phyloP scores from a whole-genome alignment of 2,888 invertebrate genomes.

The Eremobia ochroleuca region DNA sequence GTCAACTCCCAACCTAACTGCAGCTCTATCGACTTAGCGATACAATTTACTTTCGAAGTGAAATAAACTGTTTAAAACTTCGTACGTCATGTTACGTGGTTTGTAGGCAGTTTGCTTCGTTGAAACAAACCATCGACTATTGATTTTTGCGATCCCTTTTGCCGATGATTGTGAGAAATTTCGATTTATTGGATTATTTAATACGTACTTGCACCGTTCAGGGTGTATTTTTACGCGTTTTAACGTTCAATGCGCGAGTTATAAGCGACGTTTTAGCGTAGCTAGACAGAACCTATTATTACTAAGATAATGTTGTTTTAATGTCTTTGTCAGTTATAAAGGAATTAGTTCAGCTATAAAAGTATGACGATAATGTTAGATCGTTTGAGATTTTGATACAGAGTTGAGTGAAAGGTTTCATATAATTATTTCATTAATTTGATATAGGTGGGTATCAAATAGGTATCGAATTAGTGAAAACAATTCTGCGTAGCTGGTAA shows the following conservation, averaged over 20 bases:
- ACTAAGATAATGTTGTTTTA: constrained; percentile 2
- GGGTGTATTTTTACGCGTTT: constrained; percentile 6
- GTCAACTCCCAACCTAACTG: constrained; percentile 17
- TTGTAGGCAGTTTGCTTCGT: constrained; percentile 71
- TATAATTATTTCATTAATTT: constrained; percentile 8
- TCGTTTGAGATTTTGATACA: neutral
- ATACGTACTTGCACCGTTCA: constrained; percentile 5
- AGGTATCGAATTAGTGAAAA: neutral
- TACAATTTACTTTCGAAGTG: constrained; percentile 59
- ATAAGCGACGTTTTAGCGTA: neutral
- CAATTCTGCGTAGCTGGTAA: neutral
- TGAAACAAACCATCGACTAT: constrained; percentile 84
- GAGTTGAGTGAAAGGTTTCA: neutral
- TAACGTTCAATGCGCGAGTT: neutral
- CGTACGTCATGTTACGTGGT: constrained; percentile 48
- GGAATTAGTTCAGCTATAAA: constrained; percentile 13
- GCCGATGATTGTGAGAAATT: constrained; percentile 69
- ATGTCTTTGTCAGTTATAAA: constrained; percentile 9
- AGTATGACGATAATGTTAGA: neutral
- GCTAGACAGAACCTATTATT: neutral
- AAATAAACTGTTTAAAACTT: constrained; percentile 41
- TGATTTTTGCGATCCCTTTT: constrained; percentile 85
- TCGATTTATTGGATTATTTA: constrained; percentile 85
- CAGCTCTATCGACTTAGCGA: fast-evolving
- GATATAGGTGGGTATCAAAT: neutral